Evolutionary conservation across 2,113 vertebrate genomes (phyloP).

Genomic region (Bubo blakistoni): DNA sequence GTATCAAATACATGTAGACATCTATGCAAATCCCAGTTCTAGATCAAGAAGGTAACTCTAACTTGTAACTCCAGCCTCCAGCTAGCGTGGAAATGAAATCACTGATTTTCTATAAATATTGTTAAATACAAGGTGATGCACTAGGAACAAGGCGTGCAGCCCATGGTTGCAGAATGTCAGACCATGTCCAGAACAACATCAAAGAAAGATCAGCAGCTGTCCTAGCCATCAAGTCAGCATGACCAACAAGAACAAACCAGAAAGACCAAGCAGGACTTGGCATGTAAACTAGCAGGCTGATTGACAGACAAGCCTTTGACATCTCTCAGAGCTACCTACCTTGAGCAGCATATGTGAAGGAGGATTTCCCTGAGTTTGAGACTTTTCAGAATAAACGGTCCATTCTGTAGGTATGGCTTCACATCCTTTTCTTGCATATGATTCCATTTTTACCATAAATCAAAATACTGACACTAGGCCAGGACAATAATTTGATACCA

Average conservation of each 20-base stretch:
- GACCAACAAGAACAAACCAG: not conserved
- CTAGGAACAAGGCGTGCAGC: not conserved
- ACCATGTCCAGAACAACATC: not conserved
- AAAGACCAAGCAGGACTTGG: not conserved
- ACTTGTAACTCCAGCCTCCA: not conserved
- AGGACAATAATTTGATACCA: not conserved
- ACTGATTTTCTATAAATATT: not conserved
- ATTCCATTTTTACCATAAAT: not conserved
- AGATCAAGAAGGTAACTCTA: not conserved
- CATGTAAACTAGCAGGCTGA: not conserved
- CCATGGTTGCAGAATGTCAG: not conserved
- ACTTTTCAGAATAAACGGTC: not conserved
- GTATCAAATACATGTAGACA: not conserved
- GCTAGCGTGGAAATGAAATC: not conserved
- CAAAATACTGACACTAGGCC: not conserved
- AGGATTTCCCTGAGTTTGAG: not conserved
- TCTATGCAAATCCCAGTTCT: not conserved
- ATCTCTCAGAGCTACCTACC: not conserved
- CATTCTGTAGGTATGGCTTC: not conserved
- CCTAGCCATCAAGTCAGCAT: not conserved
- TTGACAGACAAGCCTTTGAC: not conserved
- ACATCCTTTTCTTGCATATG: not conserved
- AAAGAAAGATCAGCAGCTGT: not conserved
- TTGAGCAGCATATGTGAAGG: not conserved
- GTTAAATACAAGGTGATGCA: not conserved